Evolutionary conservation across 2,113 vertebrate species (phyloP).

Genomic region (Artemisiospiza belli): DNA sequence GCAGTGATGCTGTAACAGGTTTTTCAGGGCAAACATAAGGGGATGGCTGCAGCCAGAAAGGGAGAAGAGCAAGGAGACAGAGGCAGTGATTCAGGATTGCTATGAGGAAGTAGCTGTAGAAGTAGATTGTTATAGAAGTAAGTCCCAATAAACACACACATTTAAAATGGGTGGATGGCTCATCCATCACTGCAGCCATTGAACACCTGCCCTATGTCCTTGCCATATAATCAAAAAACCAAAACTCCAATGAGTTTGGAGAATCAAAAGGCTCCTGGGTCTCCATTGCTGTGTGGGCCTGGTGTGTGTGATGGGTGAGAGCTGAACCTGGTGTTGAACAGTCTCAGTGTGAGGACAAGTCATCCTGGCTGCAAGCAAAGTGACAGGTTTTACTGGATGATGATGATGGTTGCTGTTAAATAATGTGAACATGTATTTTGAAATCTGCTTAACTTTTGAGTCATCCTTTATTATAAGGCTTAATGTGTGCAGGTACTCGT

Average conservation of each 20-base stretch:
- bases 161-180: neutral
- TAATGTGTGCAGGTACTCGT: conserved; percentile 22
- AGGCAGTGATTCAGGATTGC: neutral
- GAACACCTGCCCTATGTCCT: neutral
- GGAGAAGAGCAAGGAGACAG: neutral
- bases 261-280: neutral
- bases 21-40: neutral
- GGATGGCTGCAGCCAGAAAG: neutral
- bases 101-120: conserved; percentile 5
- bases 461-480: conserved; percentile 50
- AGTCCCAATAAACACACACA: neutral
- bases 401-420: conserved; percentile 42
- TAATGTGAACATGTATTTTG: conserved; percentile 23
- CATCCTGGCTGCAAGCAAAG: neutral
- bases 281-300: neutral
- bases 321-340: neutral
- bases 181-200: neutral
- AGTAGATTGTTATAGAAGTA: neutral
- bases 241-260: neutral
- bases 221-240: neutral
- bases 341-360: neutral
- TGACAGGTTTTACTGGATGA: conserved; percentile 38
- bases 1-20: neutral
- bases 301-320: neutral
- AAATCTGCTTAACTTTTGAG: conserved; percentile 59